A percentile compares a stretch with the other conserved stretches of the same genome.
These are phyloP conservation scores for Accipiter virgatus DNA, from an alignment of 2,113 vertebrate species.

Conservation along the genomic window DNA sequence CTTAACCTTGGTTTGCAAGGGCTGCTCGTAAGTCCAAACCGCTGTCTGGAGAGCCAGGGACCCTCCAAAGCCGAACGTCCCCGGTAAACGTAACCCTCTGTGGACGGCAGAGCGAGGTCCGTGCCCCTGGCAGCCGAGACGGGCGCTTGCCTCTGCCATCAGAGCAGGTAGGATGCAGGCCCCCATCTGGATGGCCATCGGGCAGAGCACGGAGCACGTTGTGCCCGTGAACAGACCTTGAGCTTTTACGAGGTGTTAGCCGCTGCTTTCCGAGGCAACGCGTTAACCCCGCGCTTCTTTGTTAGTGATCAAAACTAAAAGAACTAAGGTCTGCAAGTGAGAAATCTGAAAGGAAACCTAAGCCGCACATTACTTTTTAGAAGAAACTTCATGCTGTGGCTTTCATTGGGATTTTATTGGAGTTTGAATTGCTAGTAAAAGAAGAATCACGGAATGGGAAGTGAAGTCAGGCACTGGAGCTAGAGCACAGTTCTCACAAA, in stretches of 20 bases:
- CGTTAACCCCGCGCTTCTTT: not conserved
- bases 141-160: not conserved
- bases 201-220: not conserved
- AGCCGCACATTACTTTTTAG: not conserved
- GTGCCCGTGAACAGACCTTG: not conserved
- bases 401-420: not conserved
- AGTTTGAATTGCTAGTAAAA: not conserved
- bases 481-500: not conserved
- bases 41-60: not conserved
- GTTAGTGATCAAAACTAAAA: not conserved
- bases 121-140: not conserved
- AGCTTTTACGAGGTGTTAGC: not conserved
- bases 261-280: not conserved
- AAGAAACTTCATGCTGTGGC: not conserved
- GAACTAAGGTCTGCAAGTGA: not conserved
- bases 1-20: not conserved
- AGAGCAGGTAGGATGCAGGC: not conserved
- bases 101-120: not conserved
- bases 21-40: not conserved
- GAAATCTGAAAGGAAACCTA: not conserved
- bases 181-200: fast-evolving
- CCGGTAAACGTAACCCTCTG: too few relatives aligned
- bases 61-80: not conserved
- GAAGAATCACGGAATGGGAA: not conserved
- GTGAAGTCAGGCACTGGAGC: not conserved